phyloP scores from a whole-genome alignment of 2,888 invertebrate species.

The Drosophila antonietae region DNA sequence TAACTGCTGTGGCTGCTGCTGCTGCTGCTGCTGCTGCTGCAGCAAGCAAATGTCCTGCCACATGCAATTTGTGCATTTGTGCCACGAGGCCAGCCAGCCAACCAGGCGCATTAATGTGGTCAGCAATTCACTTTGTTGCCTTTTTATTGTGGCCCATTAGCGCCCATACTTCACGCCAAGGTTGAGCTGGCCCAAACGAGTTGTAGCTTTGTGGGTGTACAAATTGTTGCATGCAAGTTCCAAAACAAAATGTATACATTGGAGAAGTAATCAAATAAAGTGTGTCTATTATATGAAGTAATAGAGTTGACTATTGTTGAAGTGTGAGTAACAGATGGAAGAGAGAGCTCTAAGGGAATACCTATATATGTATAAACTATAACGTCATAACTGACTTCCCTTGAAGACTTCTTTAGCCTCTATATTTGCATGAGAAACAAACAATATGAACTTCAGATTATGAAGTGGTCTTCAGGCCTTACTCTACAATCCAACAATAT shows the following conservation, averaged over 20 bases:
- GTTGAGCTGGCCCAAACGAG: conserved; percentile 2
- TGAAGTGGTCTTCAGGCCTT: too few species aligned
- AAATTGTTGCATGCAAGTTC: conserved; percentile 4
- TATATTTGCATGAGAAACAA: too few species aligned
- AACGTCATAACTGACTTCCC: too few species aligned
- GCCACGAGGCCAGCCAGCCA: conserved; percentile 13
- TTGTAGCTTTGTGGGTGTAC: background rate
- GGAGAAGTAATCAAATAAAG: background rate
- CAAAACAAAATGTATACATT: background rate
- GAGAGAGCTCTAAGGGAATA: too few species aligned
- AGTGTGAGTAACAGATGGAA: too few species aligned
- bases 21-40: conserved; percentile 15
- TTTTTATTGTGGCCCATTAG: background rate
- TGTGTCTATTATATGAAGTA: background rate
- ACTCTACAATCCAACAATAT: too few species aligned
- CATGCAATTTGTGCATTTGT: conserved; percentile 69
- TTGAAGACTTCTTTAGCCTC: too few species aligned
- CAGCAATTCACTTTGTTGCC: conserved; percentile 5
- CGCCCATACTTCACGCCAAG: conserved; percentile 25
- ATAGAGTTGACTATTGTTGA: too few species aligned
- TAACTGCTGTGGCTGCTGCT: conserved; percentile 17
- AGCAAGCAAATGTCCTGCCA: conserved; percentile 43
- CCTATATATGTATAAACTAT: too few species aligned
- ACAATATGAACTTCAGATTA: too few species aligned
- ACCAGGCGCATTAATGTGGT: conserved; percentile 8